Evolutionary conservation across 2,888 invertebrate genomes (phyloP), one percentile per base, ranked within the genome.

Genomic region (Apeira syringaria): DNA sequence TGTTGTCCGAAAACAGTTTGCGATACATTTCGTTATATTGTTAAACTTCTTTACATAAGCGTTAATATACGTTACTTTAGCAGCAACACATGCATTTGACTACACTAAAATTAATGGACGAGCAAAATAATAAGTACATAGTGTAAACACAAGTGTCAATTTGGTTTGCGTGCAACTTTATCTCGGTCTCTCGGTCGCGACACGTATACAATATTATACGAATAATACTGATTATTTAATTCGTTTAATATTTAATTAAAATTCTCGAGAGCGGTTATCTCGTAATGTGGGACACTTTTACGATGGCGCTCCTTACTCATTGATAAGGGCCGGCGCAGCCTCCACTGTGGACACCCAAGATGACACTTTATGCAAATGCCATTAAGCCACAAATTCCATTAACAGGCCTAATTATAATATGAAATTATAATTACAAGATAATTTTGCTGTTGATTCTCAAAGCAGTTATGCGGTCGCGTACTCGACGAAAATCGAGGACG

Each of bases 211-310:
- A 80, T 84, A 85, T 80, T 80, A 81, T 81, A 85, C 71, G 74
- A 82, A 84, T 88, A 88, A 89, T 88, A 89, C 89, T 88, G 89
- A 89, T 88, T 83, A 86, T 89, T 88, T 83, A 83, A 88, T 88
- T 88, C 86, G 61, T 85, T 88, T 88, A 86, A 88, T 88, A 87
- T 89, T 88, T 88, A 87, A 89, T 89, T 88, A 86, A 89, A 86
- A 87, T 87, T 86, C 87, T 78, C 81, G 74, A 75, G 80, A 85
- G 77, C 79, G 79, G 80, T 89, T 89, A 88, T 88, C 89, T 87
- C 80, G 80, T 85, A 87, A 84, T 86, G 88, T 87, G 80, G 88
- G 87, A 88, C 88, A 87, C 85, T 82, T 88, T 88, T 85, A 87
- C 86, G 89, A 86, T 76, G 87, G 78, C 78, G 81, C 86, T 88